Conservation (phyloP, 2,797 vertebrate genomes). For the Tadarida brasiliensis region DNA sequence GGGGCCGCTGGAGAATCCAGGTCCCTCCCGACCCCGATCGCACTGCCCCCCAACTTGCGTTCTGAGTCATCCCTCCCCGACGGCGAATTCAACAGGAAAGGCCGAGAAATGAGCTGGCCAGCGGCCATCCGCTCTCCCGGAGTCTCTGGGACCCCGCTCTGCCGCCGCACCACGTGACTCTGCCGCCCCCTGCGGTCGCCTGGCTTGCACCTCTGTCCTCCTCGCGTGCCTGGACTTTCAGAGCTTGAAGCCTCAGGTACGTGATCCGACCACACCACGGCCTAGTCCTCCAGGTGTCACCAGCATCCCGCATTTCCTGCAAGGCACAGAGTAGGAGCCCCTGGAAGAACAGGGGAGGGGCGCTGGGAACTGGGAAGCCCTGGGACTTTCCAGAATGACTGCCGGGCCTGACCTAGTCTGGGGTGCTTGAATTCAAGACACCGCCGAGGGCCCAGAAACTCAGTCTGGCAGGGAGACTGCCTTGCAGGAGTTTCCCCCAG, state of each 20-base stretch:
- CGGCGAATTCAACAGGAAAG: not conserved
- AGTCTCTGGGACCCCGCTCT: not conserved
- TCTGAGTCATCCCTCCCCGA: not conserved
- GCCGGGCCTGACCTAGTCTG: not conserved
- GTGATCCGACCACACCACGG: not conserved
- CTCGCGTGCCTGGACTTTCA: not conserved
- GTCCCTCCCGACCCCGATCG: accelerated
- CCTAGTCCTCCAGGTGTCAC: not conserved
- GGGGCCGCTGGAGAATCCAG: not conserved
- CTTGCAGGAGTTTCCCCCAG: not conserved
- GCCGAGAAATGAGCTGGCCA: not conserved
- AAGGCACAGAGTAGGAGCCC: not conserved
- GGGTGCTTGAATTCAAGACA: not conserved
- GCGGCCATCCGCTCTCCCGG: not conserved
- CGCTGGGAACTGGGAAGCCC: not conserved
- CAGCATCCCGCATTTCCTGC: not conserved
- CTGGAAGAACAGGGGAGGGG: not conserved
- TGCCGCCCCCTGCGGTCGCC: constrained; percentile 65
- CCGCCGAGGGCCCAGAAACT: not conserved
- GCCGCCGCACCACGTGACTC: not conserved
- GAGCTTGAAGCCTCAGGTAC: not conserved
- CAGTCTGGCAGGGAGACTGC: not conserved
- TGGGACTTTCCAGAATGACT: not conserved
- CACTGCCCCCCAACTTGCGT: no score
- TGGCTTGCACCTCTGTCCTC: not conserved